phyloP scores from a whole-genome alignment of 2,797 vertebrate genomes.

The Chloroceryle amazona region DNA sequence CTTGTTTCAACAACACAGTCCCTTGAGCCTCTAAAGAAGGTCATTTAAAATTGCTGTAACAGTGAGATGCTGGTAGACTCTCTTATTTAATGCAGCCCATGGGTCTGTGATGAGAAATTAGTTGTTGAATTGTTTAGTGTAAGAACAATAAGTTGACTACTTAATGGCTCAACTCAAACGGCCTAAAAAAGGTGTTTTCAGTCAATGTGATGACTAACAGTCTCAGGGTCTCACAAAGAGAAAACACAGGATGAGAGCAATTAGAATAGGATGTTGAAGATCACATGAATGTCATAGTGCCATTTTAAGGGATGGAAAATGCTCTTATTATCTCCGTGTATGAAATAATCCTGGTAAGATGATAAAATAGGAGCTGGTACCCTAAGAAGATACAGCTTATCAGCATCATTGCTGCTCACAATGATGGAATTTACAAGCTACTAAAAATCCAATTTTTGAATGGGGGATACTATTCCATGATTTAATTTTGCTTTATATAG shows the following conservation, averaged over 20 bases:
- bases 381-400: background rate
- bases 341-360: background rate
- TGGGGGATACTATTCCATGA: background rate
- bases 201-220: background rate
- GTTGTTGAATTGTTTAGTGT: background rate
- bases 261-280: background rate
- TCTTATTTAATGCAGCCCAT: background rate
- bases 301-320: background rate
- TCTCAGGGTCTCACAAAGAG: background rate
- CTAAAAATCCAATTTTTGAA: background rate
- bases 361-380: background rate
- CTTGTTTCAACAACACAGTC: background rate
- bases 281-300: background rate
- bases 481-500: background rate
- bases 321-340: background rate
- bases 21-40: background rate
- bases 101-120: background rate
- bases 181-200: background rate
- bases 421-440: background rate
- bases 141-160: background rate
- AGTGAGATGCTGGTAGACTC: background rate
- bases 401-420: background rate
- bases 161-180: slow-evolving; percentile 15
- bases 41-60: background rate
- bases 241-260: background rate